Conservation (phyloP, 2,888 invertebrate species). For the Gibbula magus region DNA sequence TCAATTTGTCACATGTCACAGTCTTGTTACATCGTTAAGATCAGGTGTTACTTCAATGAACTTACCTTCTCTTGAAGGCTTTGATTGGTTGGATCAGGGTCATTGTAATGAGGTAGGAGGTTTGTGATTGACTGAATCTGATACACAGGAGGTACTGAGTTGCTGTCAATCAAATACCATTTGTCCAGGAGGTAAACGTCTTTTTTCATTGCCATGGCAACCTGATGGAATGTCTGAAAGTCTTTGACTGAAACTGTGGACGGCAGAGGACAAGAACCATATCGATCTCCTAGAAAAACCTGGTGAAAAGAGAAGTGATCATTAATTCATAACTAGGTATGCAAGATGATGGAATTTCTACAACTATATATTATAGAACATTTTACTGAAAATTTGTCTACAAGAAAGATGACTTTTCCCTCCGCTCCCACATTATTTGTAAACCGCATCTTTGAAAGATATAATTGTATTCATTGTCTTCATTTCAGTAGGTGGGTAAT, state of each 20-base stretch:
- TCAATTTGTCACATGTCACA: too few relatives aligned
- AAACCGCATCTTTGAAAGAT: too few relatives aligned
- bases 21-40: too few relatives aligned
- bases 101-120: constrained; percentile 56
- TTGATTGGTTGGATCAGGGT: constrained; percentile 53
- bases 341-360: too few relatives aligned
- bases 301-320: constrained; percentile 46
- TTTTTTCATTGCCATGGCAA: constrained; percentile 53
- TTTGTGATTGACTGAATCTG: constrained; percentile 75
- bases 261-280: constrained; percentile 70
- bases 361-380: too few relatives aligned
- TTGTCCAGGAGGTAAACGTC: constrained; percentile 58
- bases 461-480: too few relatives aligned
- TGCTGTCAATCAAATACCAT: constrained; percentile 70
- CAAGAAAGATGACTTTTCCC: too few relatives aligned
- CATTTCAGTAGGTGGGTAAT: too few relatives aligned
- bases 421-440: too few relatives aligned
- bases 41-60: neutral
- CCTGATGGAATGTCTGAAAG: constrained; percentile 58
- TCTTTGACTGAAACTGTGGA: constrained; percentile 62
- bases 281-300: constrained; percentile 72
- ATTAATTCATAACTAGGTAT: too few relatives aligned
- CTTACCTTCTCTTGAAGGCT: constrained; percentile 50
- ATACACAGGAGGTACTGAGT: constrained; percentile 66
- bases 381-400: too few relatives aligned